phyloP scores from a whole-genome alignment of 2,797 vertebrate species.

The Streptopelia turtur region DNA sequence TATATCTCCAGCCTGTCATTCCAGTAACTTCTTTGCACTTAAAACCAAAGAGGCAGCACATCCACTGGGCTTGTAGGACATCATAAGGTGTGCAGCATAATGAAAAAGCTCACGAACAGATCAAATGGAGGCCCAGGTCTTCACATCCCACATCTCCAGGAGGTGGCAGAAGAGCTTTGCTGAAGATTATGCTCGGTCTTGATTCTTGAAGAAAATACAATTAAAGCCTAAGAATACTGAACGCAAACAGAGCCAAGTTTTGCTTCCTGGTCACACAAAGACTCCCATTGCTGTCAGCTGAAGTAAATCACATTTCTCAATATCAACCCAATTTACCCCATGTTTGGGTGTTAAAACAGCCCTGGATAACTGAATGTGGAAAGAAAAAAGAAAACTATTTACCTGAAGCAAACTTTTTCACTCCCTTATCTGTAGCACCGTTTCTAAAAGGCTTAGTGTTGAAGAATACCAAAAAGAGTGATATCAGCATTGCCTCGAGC shows the following conservation, averaged over 20 bases:
- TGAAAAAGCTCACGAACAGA: not conserved
- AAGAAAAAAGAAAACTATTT: not conserved
- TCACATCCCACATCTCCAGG: constrained; percentile 1
- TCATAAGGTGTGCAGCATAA: not conserved
- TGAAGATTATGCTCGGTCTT: not conserved
- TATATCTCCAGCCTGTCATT: not conserved
- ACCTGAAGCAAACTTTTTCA: not conserved
- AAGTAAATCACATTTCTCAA: not conserved
- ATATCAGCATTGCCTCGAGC: not conserved
- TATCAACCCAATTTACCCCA: not conserved
- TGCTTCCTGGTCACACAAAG: not conserved
- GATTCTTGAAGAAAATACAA: not conserved
- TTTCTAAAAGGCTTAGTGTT: not conserved
- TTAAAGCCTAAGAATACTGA: not conserved
- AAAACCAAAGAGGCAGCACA: not conserved
- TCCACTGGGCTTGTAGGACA: not conserved
- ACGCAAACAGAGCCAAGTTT: not conserved
- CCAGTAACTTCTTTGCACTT: not conserved
- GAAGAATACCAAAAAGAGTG: not conserved
- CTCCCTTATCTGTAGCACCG: not conserved
- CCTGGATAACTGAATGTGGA: not conserved
- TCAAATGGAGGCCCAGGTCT: not conserved
- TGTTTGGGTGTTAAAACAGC: not conserved
- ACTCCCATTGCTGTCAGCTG: not conserved
- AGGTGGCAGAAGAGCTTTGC: constrained; percentile 63